Percentiles rank a stretch among this genome's conserved stretches.
Conservation (phyloP, 2,113 vertebrate species). For the Saguinus imperator region DNA sequence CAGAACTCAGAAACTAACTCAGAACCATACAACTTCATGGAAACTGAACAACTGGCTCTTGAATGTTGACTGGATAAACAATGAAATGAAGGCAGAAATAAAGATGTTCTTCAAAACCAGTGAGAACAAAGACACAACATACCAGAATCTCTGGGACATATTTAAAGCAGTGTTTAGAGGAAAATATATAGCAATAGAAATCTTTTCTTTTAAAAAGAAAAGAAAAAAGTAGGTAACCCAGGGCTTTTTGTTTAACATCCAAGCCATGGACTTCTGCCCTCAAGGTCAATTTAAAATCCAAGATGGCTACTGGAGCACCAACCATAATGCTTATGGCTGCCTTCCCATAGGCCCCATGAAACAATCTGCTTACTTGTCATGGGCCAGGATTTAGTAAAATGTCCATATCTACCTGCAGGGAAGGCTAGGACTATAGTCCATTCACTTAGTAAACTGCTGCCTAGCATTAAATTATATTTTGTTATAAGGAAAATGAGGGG, state of each 20-base stretch:
- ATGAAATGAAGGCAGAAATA: too few species aligned
- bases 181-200: too few species aligned
- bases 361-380: background rate
- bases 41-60: too few species aligned
- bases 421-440: background rate
- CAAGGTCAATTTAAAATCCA: background rate
- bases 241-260: background rate
- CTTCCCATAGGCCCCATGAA: background rate
- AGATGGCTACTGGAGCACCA: background rate
- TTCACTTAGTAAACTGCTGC: background rate
- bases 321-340: background rate
- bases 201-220: too few species aligned
- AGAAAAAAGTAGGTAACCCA: background rate
- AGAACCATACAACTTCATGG: too few species aligned
- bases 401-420: background rate
- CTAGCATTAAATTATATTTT: background rate
- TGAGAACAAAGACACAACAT: too few species aligned
- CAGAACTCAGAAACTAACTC: too few species aligned
- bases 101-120: too few species aligned
- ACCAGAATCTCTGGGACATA: too few species aligned
- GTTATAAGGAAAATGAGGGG: background rate
- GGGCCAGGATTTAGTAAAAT: background rate
- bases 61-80: too few species aligned
- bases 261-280: background rate
- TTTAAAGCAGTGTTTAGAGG: too few species aligned